phyloP scores from a whole-genome alignment of 2,113 vertebrate genomes.

The Aplodontia rufa region DNA sequence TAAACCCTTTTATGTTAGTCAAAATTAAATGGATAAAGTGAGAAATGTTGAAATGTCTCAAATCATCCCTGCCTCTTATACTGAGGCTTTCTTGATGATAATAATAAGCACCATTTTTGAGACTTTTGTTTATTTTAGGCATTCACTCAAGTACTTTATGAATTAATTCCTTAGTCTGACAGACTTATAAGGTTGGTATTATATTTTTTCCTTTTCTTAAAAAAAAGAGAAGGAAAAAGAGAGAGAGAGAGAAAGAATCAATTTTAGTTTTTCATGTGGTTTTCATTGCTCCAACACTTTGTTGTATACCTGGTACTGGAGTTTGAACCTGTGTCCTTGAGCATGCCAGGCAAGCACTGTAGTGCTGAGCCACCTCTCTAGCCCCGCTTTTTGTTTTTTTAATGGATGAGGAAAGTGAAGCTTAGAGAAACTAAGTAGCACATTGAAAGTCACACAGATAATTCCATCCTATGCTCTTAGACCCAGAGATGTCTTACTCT shows the following conservation, averaged over 20 bases:
- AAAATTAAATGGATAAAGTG: no score
- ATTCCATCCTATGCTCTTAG: background rate
- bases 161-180: background rate
- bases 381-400: background rate
- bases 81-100: background rate
- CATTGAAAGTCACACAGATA: background rate
- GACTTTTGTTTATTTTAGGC: background rate
- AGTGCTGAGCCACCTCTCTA: no score
- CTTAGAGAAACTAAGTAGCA: background rate
- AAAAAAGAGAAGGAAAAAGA: no score
- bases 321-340: no score
- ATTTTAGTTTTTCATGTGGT: no score
- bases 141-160: background rate
- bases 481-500: background rate
- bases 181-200: background rate
- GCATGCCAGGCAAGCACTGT: no score
- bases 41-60: no score
- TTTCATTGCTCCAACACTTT: no score
- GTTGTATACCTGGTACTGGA: no score
- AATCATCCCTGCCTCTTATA: no score
- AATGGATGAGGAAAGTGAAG: background rate
- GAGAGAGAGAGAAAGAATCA: no score
- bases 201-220: background rate
- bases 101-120: background rate
- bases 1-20: no score